Evolutionary conservation across 2,888 invertebrate genomes (phyloP).

Genomic region (Laothoe populi): DNA sequence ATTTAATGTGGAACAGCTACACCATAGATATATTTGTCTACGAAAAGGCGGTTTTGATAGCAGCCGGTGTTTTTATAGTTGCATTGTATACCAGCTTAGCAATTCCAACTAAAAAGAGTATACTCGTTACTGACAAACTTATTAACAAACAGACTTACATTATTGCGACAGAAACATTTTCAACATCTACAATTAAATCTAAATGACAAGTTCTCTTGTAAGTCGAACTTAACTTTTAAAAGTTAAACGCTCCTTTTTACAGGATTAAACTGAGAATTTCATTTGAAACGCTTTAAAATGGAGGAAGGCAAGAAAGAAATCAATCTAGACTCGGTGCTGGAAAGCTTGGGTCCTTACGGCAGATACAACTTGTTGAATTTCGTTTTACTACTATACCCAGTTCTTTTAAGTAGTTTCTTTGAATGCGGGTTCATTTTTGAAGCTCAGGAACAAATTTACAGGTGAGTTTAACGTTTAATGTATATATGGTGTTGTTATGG

Average conservation of each 20-base stretch:
- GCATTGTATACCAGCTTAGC: no score
- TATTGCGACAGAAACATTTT: neutral
- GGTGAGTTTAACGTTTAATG: constrained; percentile 49
- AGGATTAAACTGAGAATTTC: constrained; percentile 41
- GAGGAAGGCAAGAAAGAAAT: constrained; percentile 75
- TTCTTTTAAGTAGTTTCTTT: constrained; percentile 74
- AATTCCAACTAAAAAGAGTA: no score
- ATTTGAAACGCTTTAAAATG: constrained; percentile 44
- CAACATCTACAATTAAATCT: neutral
- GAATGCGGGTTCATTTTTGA: constrained; percentile 80
- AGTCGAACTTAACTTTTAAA: constrained; percentile 9
- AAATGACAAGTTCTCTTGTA: neutral
- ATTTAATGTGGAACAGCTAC: no score
- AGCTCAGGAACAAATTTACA: constrained; percentile 69
- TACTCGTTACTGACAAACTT: neutral
- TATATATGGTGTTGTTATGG: no score
- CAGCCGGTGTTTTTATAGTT: no score
- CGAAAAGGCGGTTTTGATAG: no score
- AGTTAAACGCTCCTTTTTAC: constrained; percentile 48
- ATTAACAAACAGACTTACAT: neutral
- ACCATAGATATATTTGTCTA: no score
- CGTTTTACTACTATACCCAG: constrained; percentile 69
- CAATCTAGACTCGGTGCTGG: constrained; percentile 76
- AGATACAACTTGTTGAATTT: constrained; percentile 77
- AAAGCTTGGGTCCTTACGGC: constrained; percentile 76